Base-by-base conservation (phyloP, 2,113 vertebrate species). In the Dryoscopus gambensis region DNA sequence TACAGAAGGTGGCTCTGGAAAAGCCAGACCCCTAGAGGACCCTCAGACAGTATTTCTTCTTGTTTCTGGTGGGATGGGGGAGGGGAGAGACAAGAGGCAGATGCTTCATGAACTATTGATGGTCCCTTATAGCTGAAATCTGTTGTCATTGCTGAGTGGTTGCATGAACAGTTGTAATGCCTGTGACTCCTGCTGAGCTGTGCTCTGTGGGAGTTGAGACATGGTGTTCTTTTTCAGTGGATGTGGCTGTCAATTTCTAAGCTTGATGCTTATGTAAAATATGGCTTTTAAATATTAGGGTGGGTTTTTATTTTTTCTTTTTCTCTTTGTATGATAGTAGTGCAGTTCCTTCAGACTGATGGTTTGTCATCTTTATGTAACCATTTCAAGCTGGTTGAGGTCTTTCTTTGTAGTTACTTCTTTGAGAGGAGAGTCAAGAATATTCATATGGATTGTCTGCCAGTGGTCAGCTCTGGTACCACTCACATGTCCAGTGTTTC, bases 191-290 rank as follows among this genome's bases (percentile, higher is more conserved):
- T 80, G 90, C 93, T 83, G 91, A 93, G 94, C 84, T 85, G 82
- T 82, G 82, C 78, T 91, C 90, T 82, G 94, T 93, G 93, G 95
- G 95, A 93, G 93, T 85, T 70, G 79, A 69, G 84, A 94, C 79
- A n/a, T 2, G 4, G 42, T 88, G 95, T 92, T 97, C 95, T 95
- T 94, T 93, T 90, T n/a, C 82, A 77, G 90, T 77, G 50, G 37
- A 89, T 83, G 82, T 46, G 74, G 22, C 81, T 96, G 70, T 93
- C 81, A 93, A 89, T 94, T 91, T 71, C 77, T 40, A 62, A 89
- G 63, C 89, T 73, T 80, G 65, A 77, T 83, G 84, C 70, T 95
- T 84, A 82, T 87, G 62, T 87, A 83, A 96, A 97, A 78, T 82
- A 46, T 1, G 14, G 39, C 65, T 94, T 84, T 91, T 78, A 91